Base-by-base conservation (phyloP, 2,888 invertebrate genomes). In the Biston betularia region DNA sequence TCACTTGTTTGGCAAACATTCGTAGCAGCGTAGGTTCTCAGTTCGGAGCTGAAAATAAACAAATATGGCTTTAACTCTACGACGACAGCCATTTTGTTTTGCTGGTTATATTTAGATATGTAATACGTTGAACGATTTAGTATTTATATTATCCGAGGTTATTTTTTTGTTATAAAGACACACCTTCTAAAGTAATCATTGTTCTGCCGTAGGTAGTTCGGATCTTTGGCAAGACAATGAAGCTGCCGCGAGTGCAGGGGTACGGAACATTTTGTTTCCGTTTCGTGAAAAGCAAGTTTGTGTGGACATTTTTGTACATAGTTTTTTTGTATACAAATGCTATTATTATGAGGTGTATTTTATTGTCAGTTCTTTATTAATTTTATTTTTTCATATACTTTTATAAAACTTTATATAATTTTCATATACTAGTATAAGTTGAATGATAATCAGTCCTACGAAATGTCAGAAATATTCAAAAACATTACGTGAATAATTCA, bases 1-100 rank as follows among this genome's bases (percentile, higher is more conserved):
- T 38, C 42, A 12, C 38, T 48, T 58, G 58, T 58, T 58, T 58
- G 49, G 40, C 49, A 49, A 49, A 58, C 58, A 50, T 50, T 58
- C 58, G 48, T 45, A 38, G 46, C 33, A 38, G 46, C 33, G 46
- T 48, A 48, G 58, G 35, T 42, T 33, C 58, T 49, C 58, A 33
- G 49, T 50, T 58, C 42, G 24, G 24, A 50, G 49, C 33, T 49
- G 24, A 49, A 49, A 58, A 49, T 58, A 58, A 49, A 58, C 49
- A 58, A 49, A 49, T 38, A n/a, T 33, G 57, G 58, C 40, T 40
- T 15, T 48, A n/a, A 33, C 33, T n/a, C 55, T 24, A 56, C 45
- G 10, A 35, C 11, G 56, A 56, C 45, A 6, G 45, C 34, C 35
- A 56, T 35, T 56, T 56, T 35, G 35, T 56, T 56, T 34, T n/a